These are phyloP conservation scores for Bedellia somnulentella DNA, from an alignment of 2,888 invertebrate genomes.

Conservation along the genomic window DNA sequence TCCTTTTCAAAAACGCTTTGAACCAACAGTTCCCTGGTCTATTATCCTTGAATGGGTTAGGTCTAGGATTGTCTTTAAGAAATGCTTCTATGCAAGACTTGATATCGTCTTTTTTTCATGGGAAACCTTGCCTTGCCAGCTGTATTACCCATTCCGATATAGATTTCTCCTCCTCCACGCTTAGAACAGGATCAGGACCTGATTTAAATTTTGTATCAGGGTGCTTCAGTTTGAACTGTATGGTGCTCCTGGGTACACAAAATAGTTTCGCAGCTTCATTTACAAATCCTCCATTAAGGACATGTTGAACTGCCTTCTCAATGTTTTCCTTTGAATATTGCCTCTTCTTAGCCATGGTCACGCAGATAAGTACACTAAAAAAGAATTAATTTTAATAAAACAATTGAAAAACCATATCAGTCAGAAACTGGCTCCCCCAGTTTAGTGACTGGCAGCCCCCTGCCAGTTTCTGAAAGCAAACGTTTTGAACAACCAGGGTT, in stretches of 20 bases:
- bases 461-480: neutral
- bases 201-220: neutral
- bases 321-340: neutral
- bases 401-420: neutral
- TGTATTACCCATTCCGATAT: neutral
- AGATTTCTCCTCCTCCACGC: too few relatives aligned
- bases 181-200: too few relatives aligned
- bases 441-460: neutral
- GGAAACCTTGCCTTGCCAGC: neutral
- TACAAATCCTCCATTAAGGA: neutral
- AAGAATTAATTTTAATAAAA: neutral
- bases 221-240: neutral
- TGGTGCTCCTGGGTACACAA: neutral
- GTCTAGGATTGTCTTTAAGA: neutral
- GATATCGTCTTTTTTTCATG: neutral
- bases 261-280: neutral
- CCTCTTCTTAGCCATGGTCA: neutral
- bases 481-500: neutral
- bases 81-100: neutral
- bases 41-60: neutral
- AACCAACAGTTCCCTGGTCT: neutral
- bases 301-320: neutral
- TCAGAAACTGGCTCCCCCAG: neutral
- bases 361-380: neutral
- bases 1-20: neutral